A percentile compares a stretch with the other conserved stretches of the same genome.
Conservation (phyloP, 2,888 invertebrate species). For the Calameuta filiformis region DNA sequence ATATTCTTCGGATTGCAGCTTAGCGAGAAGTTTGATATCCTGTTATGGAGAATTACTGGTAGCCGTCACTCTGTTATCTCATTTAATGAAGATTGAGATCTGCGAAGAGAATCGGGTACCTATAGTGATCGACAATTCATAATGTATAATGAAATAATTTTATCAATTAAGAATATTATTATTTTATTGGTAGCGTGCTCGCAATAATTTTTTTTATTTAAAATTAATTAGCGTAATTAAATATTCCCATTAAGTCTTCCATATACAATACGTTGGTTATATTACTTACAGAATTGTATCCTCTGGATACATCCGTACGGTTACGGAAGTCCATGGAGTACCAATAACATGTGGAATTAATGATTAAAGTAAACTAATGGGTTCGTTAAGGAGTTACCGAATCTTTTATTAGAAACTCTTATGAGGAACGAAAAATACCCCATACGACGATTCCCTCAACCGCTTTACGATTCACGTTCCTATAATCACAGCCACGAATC, state of each 20-base stretch:
- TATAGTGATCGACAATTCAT: neutral
- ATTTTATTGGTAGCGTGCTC: neutral
- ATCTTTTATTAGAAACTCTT: neutral
- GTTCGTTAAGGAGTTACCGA: neutral
- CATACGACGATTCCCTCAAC: neutral
- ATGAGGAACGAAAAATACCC: neutral
- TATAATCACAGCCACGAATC: neutral
- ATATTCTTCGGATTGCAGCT: neutral
- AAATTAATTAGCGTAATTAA: neutral
- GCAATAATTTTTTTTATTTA: neutral
- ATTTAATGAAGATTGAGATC: neutral
- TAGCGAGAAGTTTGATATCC: neutral
- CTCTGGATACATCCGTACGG: neutral
- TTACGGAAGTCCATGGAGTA: neutral
- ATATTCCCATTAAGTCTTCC: neutral
- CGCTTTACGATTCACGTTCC: neutral
- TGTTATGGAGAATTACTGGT: neutral
- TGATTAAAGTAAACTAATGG: neutral
- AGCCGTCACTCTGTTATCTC: neutral
- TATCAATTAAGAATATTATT: neutral
- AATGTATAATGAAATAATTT: neutral
- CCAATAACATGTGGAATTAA: neutral
- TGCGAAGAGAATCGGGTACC: neutral
- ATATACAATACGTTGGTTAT: neutral
- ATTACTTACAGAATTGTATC: neutral